A percentile compares a stretch with the other conserved stretches of the same genome.
Evolutionary conservation across 2,797 vertebrate genomes (phyloP).

Genomic region (Melanotaenia trifasciata): DNA sequence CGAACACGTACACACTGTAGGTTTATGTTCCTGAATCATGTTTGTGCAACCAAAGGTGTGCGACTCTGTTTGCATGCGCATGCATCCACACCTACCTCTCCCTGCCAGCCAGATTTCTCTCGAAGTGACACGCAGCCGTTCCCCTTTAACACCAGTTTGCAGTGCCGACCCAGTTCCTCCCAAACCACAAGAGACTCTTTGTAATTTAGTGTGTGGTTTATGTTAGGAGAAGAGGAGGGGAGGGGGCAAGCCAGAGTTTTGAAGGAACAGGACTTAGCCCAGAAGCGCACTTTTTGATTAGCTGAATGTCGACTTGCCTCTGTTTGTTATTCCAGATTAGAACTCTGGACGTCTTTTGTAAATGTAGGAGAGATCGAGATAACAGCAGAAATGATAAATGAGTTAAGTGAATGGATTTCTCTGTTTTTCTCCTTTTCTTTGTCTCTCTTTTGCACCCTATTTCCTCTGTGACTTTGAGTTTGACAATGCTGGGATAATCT

Average conservation of each 20-base stretch:
- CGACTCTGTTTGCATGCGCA: constrained; percentile 14
- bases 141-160: constrained; percentile 38
- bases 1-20: constrained; percentile 16
- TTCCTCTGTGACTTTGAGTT: constrained; percentile 43
- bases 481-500: constrained; percentile 55
- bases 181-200: constrained; percentile 81
- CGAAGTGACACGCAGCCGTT: constrained; percentile 53
- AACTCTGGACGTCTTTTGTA: constrained; percentile 18
- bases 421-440: constrained; percentile 12
- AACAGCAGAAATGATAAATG: constrained; percentile 35
- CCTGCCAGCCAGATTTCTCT: constrained; percentile 54
- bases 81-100: constrained; percentile 57
- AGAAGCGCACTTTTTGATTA: constrained; percentile 43
- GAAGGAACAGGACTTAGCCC: constrained; percentile 45
- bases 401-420: constrained; percentile 13
- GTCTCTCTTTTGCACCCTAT: constrained; percentile 5
- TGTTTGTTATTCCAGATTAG: constrained; percentile 59
- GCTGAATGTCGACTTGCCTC: constrained; percentile 23
- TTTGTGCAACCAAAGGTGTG: constrained; percentile 13
- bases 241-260: constrained; percentile 23
- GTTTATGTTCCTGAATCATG: constrained; percentile 6
- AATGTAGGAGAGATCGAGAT: constrained; percentile 29
- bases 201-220: constrained; percentile 77
- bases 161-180: constrained; percentile 58
- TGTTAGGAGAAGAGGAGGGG: constrained; percentile 58